Conservation (phyloP, 2,113 vertebrate genomes). For the Entomyzon cyanotis region DNA sequence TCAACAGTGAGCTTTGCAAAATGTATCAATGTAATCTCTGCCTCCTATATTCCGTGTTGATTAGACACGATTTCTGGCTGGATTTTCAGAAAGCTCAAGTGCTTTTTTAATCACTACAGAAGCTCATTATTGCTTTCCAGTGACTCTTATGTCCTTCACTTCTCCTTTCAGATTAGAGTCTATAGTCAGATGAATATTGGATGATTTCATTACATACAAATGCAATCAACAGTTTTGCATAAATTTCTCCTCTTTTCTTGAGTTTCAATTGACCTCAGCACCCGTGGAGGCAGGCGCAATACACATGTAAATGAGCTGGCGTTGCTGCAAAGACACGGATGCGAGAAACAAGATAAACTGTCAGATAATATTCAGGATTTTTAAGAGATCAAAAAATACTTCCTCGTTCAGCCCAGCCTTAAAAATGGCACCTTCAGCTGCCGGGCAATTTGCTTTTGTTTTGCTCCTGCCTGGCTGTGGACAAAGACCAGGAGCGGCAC, state of each 20-base stretch:
- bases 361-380: constrained; percentile 60
- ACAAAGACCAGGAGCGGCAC: not conserved
- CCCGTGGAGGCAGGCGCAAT: constrained; percentile 82
- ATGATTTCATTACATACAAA: constrained; percentile 90
- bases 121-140: constrained; percentile 85
- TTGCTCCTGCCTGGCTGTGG: not conserved
- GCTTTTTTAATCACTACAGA: constrained; percentile 91
- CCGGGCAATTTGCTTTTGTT: constrained; percentile 36
- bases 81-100: constrained; percentile 85
- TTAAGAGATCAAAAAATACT: constrained; percentile 63
- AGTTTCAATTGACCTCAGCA: constrained; percentile 87
- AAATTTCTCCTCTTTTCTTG: constrained; percentile 86
- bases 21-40: constrained; percentile 82
- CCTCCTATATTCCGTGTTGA: constrained; percentile 85
- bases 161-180: constrained; percentile 86
- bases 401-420: constrained; percentile 14
- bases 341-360: constrained; percentile 65
- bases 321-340: constrained; percentile 71
- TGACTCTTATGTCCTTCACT: constrained; percentile 94
- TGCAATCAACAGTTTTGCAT: constrained; percentile 91
- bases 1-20: constrained; percentile 76
- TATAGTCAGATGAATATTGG: constrained; percentile 89
- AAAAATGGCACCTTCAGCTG: constrained; percentile 65
- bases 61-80: constrained; percentile 86
- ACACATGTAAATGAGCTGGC: constrained; percentile 85